phyloP scores from a whole-genome alignment of 2,797 vertebrate genomes.

The Acestrorhynchus altus region DNA sequence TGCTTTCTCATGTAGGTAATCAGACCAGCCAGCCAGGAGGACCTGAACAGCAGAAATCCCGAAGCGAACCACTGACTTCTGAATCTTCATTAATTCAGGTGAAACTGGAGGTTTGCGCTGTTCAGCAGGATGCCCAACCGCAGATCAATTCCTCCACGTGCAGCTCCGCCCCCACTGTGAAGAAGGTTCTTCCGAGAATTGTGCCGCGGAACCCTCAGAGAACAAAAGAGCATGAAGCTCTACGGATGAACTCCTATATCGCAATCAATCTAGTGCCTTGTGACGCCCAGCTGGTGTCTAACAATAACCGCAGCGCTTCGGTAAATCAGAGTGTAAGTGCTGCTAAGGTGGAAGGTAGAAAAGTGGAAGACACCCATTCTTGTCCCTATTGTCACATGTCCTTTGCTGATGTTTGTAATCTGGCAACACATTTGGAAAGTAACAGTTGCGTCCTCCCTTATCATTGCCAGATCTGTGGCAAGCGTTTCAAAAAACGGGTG shows the following conservation, averaged over 20 bases:
- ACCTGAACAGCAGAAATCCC: neutral
- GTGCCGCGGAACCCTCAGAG: neutral
- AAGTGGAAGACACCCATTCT: neutral
- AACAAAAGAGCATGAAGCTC: neutral
- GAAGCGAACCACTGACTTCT: neutral
- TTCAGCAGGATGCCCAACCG: neutral
- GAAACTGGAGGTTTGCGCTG: neutral
- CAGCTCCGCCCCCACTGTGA: neutral
- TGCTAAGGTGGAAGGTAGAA: neutral
- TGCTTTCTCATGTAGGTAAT: neutral
- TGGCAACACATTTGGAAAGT: neutral
- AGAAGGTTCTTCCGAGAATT: neutral
- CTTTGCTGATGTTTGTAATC: neutral
- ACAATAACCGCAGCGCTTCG: neutral
- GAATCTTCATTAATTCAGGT: constrained; percentile 15
- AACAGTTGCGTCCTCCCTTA: neutral
- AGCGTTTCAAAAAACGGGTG: neutral
- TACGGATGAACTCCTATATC: constrained; percentile 4
- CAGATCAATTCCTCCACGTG: neutral
- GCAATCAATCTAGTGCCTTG: constrained; percentile 7
- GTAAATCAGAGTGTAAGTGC: too few relatives aligned
- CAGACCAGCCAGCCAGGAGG: neutral
- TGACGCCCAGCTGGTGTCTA: neutral
- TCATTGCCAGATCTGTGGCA: neutral
- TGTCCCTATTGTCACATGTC: neutral